phyloP scores from a whole-genome alignment of 2,888 invertebrate species.

The Macrophya annulata region DNA sequence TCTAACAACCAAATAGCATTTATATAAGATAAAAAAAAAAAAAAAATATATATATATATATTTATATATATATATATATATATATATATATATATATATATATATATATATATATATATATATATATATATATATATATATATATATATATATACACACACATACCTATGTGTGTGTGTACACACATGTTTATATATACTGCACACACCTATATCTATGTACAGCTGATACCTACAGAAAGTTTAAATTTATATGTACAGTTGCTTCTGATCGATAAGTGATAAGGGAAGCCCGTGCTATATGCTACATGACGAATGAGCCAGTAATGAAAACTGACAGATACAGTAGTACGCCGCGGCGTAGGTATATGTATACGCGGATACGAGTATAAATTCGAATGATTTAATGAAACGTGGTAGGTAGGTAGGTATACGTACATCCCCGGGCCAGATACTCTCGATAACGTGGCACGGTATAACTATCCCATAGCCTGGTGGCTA shows the following conservation, averaged over 20 bases:
- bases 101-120: background rate
- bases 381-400: conserved; percentile 77
- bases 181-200: background rate
- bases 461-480: conserved; percentile 24
- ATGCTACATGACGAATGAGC: conserved; percentile 79
- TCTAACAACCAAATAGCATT: background rate
- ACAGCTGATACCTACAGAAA: conserved; percentile 67
- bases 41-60: background rate
- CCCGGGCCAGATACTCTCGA: conserved; percentile 37
- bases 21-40: too few relatives aligned
- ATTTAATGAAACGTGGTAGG: conserved; percentile 75
- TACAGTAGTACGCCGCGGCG: conserved; percentile 76
- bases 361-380: conserved; percentile 9
- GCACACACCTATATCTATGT: background rate
- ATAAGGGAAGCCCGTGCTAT: conserved; percentile 73
- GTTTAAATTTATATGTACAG: conserved; percentile 79
- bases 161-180: background rate
- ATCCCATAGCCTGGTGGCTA: background rate
- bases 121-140: too few relatives aligned
- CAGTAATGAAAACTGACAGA: conserved; percentile 80
- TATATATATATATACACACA: too few relatives aligned
- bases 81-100: background rate
- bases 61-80: background rate
- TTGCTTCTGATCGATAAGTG: conserved; percentile 79
- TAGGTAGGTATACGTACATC: conserved; percentile 6